Percentiles rank a stretch among this genome's conserved stretches.
phyloP scores from a whole-genome alignment of 1,140 invertebrate genomes.

The Achatina immaculata region DNA sequence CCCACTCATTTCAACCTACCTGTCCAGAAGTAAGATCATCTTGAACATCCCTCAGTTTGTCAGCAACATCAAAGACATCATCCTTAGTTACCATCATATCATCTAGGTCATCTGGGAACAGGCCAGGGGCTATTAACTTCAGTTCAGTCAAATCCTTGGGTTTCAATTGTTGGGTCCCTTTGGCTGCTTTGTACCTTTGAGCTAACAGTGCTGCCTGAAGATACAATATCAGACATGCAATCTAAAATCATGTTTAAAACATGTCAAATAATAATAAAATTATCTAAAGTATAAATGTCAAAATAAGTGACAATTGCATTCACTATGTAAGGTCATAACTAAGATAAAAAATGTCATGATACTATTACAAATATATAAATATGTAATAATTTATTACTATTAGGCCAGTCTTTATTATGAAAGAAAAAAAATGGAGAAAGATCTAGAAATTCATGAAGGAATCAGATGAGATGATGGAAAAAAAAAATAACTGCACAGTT shows the following conservation, averaged over 20 bases:
- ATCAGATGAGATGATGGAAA: too few relatives aligned
- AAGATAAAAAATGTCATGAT: not conserved
- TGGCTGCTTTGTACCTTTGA: conserved; percentile 4
- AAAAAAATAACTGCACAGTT: too few relatives aligned
- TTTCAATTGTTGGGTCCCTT: not conserved
- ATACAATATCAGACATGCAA: not conserved
- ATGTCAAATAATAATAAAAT: not conserved
- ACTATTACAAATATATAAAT: too few relatives aligned
- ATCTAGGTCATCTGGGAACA: conserved; percentile 37
- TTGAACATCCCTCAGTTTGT: conserved; percentile 29
- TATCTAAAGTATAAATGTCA: not conserved
- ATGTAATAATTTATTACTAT: too few relatives aligned
- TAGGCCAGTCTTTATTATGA: too few relatives aligned
- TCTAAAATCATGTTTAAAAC: not conserved
- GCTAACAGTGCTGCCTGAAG: conserved; percentile 24
- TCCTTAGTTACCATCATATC: conserved; percentile 31
- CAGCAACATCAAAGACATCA: conserved; percentile 37
- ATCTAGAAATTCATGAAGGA: too few relatives aligned
- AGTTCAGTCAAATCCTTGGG: conserved; percentile 12
- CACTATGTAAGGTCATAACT: not conserved
- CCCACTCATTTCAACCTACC: too few relatives aligned
- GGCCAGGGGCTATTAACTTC: conserved; percentile 26
- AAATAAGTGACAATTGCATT: not conserved
- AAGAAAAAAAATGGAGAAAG: too few relatives aligned
- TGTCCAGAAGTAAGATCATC: conserved; percentile 34